Evolutionary conservation across 92 coral and sea anemone species (phyloP), one percentile per base, ranked within the genome.

Genomic region (Phymanthus crucifer): DNA sequence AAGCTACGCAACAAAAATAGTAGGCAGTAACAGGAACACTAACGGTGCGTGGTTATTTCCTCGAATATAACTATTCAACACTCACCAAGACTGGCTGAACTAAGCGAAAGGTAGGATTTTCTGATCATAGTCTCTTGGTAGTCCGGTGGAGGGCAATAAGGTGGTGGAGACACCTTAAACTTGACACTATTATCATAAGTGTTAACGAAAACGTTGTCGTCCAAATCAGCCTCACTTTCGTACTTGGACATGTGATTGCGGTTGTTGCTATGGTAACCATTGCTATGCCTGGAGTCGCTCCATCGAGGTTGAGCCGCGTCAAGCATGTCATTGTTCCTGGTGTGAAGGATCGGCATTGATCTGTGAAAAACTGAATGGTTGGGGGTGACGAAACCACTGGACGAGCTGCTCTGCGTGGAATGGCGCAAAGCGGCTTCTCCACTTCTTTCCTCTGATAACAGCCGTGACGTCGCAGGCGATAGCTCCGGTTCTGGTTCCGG

Each of bases 141-240:
- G 61, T 83, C 89, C 27, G 97, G 97, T 6, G 97, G 97, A 8
- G 91, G 85, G 21, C 50, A 75, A 73, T 89, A 92, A 3, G 88
- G 85, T 21, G 93, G 93, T 4, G 93, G 93, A 14, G 66, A 83
- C 11, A 29, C 52, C 12, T 61, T 79, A 40, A 71, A 77, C 61
- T 80, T 82, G 0, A 64, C 80, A 76, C 79, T 73, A 32, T 83
- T 88, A 32, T 77, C 76, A 34, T 81, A 82, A 4, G 83, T 31
- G 21, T 87, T 92, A 43, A 93, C 83, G 57, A 90, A 89, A 32
- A 90, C 94, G 72, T 79, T 84, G 73, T 87, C 94, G 10, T 79
- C 94, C 40, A 81, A 73, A 40, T 89, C 93, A 66, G 90, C 74
- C 33, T 78, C 78, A 48, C 86, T 71, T 79, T 87, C 93, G 16